Conservation (phyloP, 2,888 invertebrate genomes). For the Volucella inflata region DNA sequence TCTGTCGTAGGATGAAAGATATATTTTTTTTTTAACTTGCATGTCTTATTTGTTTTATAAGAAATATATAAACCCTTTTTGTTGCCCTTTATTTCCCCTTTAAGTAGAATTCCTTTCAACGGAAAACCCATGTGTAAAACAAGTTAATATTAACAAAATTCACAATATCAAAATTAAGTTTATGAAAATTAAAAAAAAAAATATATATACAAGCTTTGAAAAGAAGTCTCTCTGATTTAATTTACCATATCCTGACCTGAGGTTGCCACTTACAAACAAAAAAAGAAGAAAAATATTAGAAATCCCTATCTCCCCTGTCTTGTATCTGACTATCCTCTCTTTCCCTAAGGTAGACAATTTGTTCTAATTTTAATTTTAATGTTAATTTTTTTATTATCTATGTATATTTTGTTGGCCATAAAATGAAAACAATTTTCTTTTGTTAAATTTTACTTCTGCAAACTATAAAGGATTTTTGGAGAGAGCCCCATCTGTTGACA, state of each 20-base stretch:
- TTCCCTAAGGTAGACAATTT: constrained; percentile 54
- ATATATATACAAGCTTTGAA: constrained; percentile 76
- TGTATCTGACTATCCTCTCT: constrained; percentile 21
- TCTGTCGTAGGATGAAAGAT: constrained; percentile 34
- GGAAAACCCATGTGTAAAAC: constrained; percentile 45
- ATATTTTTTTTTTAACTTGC: constrained; percentile 51
- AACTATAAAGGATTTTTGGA: constrained; percentile 43
- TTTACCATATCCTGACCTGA: constrained; percentile 6
- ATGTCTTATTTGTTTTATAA: constrained; percentile 25
- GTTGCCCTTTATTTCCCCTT: constrained; percentile 25
- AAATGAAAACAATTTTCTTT: constrained; percentile 53
- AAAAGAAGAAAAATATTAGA: constrained; percentile 3
- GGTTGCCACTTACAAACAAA: constrained; percentile 5
- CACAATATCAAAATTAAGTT: constrained; percentile 45
- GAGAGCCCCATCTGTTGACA: constrained; percentile 57
- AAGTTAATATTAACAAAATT: constrained; percentile 26
- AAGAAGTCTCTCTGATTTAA: constrained; percentile 78
- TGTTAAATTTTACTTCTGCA: constrained; percentile 18
- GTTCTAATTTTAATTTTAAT: not conserved
- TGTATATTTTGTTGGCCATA: constrained; percentile 46
- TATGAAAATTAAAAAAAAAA: constrained; percentile 26
- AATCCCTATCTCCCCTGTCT: constrained; percentile 30
- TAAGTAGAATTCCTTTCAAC: constrained; percentile 53
- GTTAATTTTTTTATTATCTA: constrained; percentile 34
- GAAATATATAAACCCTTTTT: constrained; percentile 22